A percentile compares a stretch with the other conserved stretches of the same genome.
Conservation (phyloP, 2,113 vertebrate genomes). For the Ammodytes marinus region DNA sequence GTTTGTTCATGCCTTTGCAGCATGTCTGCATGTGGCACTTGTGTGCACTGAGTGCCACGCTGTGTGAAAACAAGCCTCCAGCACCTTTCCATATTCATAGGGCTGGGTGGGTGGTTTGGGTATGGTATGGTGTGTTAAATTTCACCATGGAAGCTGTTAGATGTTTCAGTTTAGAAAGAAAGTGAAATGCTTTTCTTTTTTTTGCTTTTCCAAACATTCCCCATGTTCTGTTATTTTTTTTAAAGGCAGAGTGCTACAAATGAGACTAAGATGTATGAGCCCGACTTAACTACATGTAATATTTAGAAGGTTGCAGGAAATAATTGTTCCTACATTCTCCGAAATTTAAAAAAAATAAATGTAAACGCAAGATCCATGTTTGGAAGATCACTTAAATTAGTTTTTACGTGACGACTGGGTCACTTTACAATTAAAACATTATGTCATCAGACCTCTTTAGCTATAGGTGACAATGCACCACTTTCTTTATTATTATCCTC, state of each 20-base stretch:
- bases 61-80: constrained; percentile 42
- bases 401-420: not conserved
- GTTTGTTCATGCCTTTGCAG: constrained; percentile 9
- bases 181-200: not conserved
- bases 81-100: constrained; percentile 5
- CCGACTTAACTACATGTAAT: not conserved
- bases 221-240: not conserved
- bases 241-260: not conserved
- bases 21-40: constrained; percentile 16
- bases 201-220: not conserved
- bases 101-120: not conserved
- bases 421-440: not conserved
- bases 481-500: not conserved
- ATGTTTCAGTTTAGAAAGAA: constrained; percentile 10
- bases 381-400: not conserved
- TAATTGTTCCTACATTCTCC: not conserved
- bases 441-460: not conserved
- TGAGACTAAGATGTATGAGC: not conserved
- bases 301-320: not conserved
- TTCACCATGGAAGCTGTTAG: not conserved
- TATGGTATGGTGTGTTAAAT: not conserved
- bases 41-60: constrained; percentile 4
- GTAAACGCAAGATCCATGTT: not conserved
- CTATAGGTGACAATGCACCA: not conserved
- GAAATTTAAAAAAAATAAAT: not conserved